These are phyloP conservation scores for Poliocrania exsul DNA, from an alignment of 2,797 vertebrate species.

Conservation along the genomic window DNA sequence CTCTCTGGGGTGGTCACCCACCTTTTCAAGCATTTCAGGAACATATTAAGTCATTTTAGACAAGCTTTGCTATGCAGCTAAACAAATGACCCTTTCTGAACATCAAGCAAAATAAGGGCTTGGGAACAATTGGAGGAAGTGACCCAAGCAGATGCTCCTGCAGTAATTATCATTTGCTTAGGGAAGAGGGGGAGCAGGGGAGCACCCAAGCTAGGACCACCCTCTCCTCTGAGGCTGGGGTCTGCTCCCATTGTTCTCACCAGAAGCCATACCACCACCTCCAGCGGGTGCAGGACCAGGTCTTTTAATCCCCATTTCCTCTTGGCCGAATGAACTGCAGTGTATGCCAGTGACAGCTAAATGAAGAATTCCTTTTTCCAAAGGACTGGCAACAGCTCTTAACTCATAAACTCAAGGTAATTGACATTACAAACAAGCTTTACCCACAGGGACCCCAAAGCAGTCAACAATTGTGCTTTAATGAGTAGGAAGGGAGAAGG, in stretches of 20 bases:
- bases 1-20: background rate
- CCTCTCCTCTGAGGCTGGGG: conserved; percentile 19
- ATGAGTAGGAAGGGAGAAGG: conserved; percentile 62
- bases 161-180: conserved; percentile 49
- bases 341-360: conserved; percentile 61
- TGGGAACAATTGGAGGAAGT: conserved; percentile 67
- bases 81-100: conserved; percentile 53
- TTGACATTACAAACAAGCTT: conserved; percentile 65
- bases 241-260: conserved; percentile 61
- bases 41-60: conserved; percentile 46
- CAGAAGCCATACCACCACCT: background rate
- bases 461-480: conserved; percentile 69
- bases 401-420: conserved; percentile 71
- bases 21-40: conserved; percentile 56
- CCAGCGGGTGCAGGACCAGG: background rate
- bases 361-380: conserved; percentile 70
- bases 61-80: conserved; percentile 8
- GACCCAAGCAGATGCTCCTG: conserved; percentile 39
- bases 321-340: conserved; percentile 59
- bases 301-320: conserved; percentile 71
- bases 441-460: conserved; percentile 64
- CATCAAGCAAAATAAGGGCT: conserved; percentile 34
- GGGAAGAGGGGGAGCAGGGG: conserved; percentile 24
- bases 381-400: conserved; percentile 53
- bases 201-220: conserved; percentile 40